Base-by-base conservation (phyloP, 2,888 invertebrate genomes). In the Dolomedes plantarius region DNA sequence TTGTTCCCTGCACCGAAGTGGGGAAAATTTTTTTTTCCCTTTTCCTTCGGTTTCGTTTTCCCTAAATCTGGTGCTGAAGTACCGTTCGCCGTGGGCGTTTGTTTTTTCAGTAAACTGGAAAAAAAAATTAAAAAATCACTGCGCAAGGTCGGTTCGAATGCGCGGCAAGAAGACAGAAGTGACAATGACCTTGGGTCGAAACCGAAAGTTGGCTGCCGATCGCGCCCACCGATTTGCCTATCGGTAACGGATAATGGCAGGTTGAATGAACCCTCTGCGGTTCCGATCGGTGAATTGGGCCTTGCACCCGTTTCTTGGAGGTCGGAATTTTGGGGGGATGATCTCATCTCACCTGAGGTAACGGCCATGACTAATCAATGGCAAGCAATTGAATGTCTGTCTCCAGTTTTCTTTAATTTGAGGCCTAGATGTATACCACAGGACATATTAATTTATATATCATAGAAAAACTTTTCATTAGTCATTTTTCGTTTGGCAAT, bases 161-260 rank as follows among this genome's bases (percentile, higher is more conserved):
- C 56, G 56, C n/a, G 23, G 9, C 13, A 9, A 9, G 7, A 11
- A 13, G 29, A 28, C 28, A 32, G 7, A 9, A 74, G 65, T 86
- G 85, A 86, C 85, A 86, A 86, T 86, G 85, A 86, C 85, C 85
- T 86, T 86, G 78, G 85, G 23, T 19, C 56, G 56, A 56, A 56
- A 56, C 56, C 23, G 23, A 56, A 56, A 56, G 56, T 56, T 23
- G 56, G 23, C n/a, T 11, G n/a, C n/a, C 2, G n/a, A 6, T 46
- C 16, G 6, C 41, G 56, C 23, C 56, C 56, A 56, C 56, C 23
- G 5, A 46, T 6, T 9, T 46, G 2, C 23, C 19, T 56, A 23
- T 23, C 9, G 3, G 3, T 23, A 5, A 46, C 46, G 16, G n/a
- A 46, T 46, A n/a, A 2, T 46, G 11, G 46, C 2, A 16, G 56